Conservation (phyloP, 1,140 invertebrate genomes). For the Paraescarpia echinospica region DNA sequence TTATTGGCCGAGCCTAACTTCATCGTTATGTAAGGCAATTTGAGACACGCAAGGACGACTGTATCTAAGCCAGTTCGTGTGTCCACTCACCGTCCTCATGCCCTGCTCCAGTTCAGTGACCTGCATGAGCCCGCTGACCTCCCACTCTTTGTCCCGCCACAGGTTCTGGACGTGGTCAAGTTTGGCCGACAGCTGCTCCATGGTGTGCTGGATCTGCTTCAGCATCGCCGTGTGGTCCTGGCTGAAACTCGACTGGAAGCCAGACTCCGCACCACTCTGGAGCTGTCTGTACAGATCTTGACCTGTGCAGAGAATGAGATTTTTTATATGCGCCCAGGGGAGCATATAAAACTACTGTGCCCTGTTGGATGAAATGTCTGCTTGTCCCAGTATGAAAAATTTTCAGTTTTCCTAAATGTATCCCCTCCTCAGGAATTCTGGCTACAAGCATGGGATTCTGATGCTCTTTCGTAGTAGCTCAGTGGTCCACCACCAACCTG, state of each 20-base stretch:
- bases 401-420: no score
- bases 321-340: no score
- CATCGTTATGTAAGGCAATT: no score
- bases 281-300: constrained; percentile 40
- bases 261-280: constrained; percentile 45
- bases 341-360: no score
- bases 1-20: no score
- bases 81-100: constrained; percentile 45
- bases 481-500: no score
- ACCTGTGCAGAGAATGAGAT: not conserved
- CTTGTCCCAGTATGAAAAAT: no score
- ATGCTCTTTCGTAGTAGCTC: no score
- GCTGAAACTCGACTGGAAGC: constrained; percentile 41
- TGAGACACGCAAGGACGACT: not conserved
- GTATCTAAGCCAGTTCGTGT: not conserved
- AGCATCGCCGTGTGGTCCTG: constrained; percentile 54
- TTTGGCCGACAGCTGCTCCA: constrained; percentile 51
- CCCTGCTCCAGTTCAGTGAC: constrained; percentile 45
- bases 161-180: constrained; percentile 46
- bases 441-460: no score
- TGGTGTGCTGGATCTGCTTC: constrained; percentile 51
- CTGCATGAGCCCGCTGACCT: constrained; percentile 62
- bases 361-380: no score
- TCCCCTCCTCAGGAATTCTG: no score
- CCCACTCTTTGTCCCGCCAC: constrained; percentile 60